Conservation (phyloP, 2,888 invertebrate genomes). For the Volucella inflata region DNA sequence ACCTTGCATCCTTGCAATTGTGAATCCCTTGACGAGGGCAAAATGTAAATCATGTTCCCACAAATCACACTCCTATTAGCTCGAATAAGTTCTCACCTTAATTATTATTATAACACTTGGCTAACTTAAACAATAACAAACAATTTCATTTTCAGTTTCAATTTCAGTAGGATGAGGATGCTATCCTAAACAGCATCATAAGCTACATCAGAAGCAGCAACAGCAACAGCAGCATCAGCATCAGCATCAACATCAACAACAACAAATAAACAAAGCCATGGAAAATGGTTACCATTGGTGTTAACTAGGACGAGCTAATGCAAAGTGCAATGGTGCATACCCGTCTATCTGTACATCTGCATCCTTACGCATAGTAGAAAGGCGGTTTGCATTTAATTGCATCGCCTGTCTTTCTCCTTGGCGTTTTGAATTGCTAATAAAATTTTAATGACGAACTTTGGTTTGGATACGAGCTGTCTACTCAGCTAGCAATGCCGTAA, state of each 20-base stretch:
- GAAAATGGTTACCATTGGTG: background rate
- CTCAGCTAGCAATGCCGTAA: background rate
- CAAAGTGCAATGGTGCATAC: too few relatives aligned
- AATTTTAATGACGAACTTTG: constrained; percentile 67
- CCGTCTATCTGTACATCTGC: background rate
- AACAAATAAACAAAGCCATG: constrained; percentile 37
- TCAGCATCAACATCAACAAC: constrained; percentile 2
- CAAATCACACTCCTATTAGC: constrained; percentile 23
- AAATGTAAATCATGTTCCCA: constrained; percentile 56
- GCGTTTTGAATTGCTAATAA: constrained; percentile 68
- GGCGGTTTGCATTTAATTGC: constrained; percentile 65
- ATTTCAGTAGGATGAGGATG: background rate
- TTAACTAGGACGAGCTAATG: too few relatives aligned
- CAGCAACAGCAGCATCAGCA: constrained; percentile 13
- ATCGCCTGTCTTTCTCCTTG: constrained; percentile 52
- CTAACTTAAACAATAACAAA: constrained; percentile 51
- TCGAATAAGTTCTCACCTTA: constrained; percentile 62
- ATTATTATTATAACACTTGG: constrained; percentile 63
- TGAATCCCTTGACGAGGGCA: constrained; percentile 32
- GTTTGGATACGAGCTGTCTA: constrained; percentile 9
- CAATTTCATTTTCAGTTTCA: background rate
- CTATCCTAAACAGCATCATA: too few relatives aligned
- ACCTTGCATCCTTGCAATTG: constrained; percentile 11
- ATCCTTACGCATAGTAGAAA: background rate
- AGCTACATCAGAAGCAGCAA: background rate